Evolutionary conservation across 2,888 invertebrate species (phyloP).

Genomic region (Thymelicus sylvestris): DNA sequence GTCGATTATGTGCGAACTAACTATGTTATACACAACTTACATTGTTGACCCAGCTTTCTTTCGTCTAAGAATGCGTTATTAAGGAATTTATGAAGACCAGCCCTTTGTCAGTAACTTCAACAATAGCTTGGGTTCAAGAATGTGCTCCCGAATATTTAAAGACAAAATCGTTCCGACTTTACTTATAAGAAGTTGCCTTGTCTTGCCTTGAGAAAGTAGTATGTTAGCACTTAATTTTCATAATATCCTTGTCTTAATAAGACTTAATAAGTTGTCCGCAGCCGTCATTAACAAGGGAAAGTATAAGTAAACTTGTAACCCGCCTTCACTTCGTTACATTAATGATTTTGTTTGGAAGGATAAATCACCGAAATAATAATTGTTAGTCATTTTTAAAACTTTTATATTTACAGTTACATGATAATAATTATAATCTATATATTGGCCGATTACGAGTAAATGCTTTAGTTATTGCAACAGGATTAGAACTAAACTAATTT

Average conservation of each 20-base stretch:
- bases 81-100: constrained; percentile 21
- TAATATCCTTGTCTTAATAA: neutral
- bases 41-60: constrained; percentile 3
- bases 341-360: too few relatives aligned
- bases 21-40: neutral
- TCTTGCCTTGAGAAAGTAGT: neutral
- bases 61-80: constrained; percentile 3
- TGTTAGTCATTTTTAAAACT: too few relatives aligned
- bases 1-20: neutral
- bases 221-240: neutral
- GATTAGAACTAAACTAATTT: too few relatives aligned
- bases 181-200: constrained; percentile 3
- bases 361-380: too few relatives aligned
- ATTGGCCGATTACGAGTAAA: too few relatives aligned
- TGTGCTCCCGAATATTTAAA: constrained; percentile 12
- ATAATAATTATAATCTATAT: too few relatives aligned
- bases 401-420: too few relatives aligned
- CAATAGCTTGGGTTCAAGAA: constrained; percentile 20
- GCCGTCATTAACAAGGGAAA: too few relatives aligned
- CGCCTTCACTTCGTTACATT: too few relatives aligned
- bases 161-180: constrained; percentile 1
- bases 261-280: neutral
- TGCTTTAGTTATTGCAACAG: too few relatives aligned
- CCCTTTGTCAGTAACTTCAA: constrained; percentile 11
- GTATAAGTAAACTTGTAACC: too few relatives aligned